Evolutionary conservation across 2,113 vertebrate genomes (phyloP).

Genomic region (Ariopsis seemanni): DNA sequence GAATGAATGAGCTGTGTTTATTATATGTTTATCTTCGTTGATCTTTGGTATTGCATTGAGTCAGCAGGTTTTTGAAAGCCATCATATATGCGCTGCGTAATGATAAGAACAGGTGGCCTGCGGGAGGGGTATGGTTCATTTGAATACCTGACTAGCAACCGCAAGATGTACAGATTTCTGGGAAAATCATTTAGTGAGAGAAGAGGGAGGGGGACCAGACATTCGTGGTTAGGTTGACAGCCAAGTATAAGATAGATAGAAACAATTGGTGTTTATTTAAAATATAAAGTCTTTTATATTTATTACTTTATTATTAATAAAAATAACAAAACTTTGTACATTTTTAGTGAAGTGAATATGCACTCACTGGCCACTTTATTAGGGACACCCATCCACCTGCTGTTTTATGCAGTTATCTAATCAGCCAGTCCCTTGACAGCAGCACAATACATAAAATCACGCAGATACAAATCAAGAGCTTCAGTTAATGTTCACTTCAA

Average conservation of each 20-base stretch:
- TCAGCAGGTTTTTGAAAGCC: constrained; percentile 45
- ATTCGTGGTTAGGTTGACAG: neutral
- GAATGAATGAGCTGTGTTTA: neutral
- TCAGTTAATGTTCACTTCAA: too few relatives aligned
- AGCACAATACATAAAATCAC: too few relatives aligned
- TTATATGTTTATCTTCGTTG: neutral
- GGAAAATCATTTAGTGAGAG: constrained; percentile 78
- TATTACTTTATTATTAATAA: too few relatives aligned
- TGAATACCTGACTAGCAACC: constrained; percentile 85
- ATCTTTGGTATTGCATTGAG: constrained; percentile 40
- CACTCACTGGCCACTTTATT: too few relatives aligned
- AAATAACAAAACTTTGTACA: neutral
- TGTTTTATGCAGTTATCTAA: too few relatives aligned
- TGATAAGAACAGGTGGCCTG: constrained; percentile 71
- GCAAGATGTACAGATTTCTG: constrained; percentile 80
- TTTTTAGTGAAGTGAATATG: neutral
- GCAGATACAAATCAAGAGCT: too few relatives aligned
- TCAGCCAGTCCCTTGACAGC: too few relatives aligned
- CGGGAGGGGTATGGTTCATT: constrained; percentile 82
- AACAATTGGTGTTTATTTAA: too few relatives aligned
- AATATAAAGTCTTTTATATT: too few relatives aligned
- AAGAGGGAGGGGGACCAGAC: constrained; percentile 58
- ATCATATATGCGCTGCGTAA: constrained; percentile 6
- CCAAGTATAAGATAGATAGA: neutral
- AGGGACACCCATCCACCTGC: too few relatives aligned